phyloP scores from a whole-genome alignment of 2,888 invertebrate genomes.

The Tigriopus californicus region DNA sequence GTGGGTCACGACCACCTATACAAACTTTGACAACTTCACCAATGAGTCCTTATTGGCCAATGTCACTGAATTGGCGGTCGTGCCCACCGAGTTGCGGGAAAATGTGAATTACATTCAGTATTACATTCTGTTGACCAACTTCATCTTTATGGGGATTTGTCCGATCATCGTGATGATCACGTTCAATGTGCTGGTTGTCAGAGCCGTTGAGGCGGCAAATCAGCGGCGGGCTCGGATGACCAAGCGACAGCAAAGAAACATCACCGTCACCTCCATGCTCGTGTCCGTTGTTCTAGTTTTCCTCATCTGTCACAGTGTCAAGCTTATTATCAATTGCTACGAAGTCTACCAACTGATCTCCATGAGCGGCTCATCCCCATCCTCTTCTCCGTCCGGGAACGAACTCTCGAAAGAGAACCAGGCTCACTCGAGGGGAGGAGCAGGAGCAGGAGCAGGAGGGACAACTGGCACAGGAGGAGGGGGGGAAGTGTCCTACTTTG shows the following conservation, averaged over 20 bases:
- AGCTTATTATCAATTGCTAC: not conserved
- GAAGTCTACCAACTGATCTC: constrained; percentile 3
- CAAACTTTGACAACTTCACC: not conserved
- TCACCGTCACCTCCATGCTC: constrained; percentile 9
- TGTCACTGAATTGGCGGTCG: not conserved
- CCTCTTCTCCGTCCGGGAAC: too few species aligned
- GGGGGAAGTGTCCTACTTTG: too few species aligned
- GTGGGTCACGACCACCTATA: not conserved
- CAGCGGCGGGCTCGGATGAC: constrained; percentile 7
- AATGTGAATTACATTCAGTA: constrained; percentile 4
- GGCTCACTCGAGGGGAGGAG: too few species aligned
- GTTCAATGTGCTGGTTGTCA: constrained; percentile 7
- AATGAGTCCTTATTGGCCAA: not conserved
- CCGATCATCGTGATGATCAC: constrained; percentile 6
- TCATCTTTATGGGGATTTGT: constrained; percentile 3
- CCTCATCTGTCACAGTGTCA: constrained; percentile 3
- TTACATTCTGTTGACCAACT: constrained; percentile 6
- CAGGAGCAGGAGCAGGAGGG: too few species aligned
- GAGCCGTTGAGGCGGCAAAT: constrained; percentile 6
- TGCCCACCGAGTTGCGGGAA: not conserved
- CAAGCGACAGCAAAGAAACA: constrained; percentile 4
- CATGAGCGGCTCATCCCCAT: too few species aligned
- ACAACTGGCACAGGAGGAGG: too few species aligned
- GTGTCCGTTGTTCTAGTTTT: constrained; percentile 1
- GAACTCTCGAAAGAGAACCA: too few species aligned